Percentiles rank a stretch among this genome's conserved stretches.
Evolutionary conservation across 2,797 vertebrate species (phyloP).

Genomic region (Todus mexicanus): DNA sequence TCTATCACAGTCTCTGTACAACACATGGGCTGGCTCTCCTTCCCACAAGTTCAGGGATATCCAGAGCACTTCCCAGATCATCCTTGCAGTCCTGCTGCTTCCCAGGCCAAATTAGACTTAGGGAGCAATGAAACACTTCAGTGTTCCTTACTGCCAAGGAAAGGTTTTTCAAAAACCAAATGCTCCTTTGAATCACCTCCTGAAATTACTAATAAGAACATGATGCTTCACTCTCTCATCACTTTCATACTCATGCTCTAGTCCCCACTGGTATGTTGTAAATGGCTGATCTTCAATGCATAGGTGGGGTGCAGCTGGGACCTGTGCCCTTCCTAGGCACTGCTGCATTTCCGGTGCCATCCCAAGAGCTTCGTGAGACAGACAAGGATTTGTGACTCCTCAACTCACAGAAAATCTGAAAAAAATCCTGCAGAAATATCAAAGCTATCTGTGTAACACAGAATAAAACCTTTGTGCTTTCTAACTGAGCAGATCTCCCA

Average conservation of each 20-base stretch:
- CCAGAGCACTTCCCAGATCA: neutral
- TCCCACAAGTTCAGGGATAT: too few species aligned
- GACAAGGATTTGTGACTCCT: neutral
- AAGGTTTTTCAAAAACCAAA: neutral
- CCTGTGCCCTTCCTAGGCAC: fast-evolving
- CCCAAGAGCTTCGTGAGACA: neutral
- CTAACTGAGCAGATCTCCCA: neutral
- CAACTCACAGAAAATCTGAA: neutral
- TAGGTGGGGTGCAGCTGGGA: neutral
- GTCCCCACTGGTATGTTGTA: fast-evolving
- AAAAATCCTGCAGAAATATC: neutral
- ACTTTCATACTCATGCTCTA: neutral
- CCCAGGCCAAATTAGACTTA: neutral
- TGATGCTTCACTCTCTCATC: neutral
- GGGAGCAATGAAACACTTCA: neutral
- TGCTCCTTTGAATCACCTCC: neutral
- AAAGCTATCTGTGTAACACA: neutral
- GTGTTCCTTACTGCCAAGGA: neutral
- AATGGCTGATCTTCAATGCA: too few species aligned
- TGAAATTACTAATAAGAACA: neutral
- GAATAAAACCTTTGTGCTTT: neutral
- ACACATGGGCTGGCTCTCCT: fast-evolving
- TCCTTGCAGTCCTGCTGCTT: neutral
- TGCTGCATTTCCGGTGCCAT: neutral
- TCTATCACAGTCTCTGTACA: neutral